Evolutionary conservation across 1,140 invertebrate genomes (phyloP).

Genomic region (Lanistes nyassanus): DNA sequence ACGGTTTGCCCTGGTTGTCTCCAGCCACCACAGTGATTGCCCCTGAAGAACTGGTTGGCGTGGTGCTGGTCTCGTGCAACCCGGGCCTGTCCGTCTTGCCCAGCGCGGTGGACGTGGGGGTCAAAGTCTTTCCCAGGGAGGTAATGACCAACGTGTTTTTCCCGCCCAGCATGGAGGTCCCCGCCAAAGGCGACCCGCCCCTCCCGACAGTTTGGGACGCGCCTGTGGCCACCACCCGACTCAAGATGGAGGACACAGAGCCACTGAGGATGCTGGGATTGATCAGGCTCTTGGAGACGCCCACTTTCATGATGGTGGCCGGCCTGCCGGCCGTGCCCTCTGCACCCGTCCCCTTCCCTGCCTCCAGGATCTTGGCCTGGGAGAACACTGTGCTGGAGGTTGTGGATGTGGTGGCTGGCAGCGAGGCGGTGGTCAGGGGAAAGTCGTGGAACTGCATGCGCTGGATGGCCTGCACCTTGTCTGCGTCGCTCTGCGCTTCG

Average conservation of each 20-base stretch:
- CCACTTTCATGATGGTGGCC: neutral
- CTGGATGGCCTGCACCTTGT: conserved; percentile 47
- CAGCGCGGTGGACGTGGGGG: conserved; percentile 7
- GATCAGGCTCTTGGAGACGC: conserved; percentile 27
- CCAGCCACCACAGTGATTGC: conserved; percentile 27
- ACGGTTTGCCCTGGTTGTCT: conserved; percentile 45
- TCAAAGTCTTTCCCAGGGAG: conserved; percentile 7
- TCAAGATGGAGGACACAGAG: conserved; percentile 13
- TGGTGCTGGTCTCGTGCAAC: neutral
- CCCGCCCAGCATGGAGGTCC: conserved; percentile 7
- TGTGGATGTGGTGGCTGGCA: conserved; percentile 20
- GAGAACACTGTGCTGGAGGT: neutral
- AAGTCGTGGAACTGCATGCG: conserved; percentile 58
- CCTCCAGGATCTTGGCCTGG: neutral
- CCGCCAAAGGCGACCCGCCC: conserved; percentile 4
- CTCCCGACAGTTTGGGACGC: neutral
- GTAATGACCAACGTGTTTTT: conserved; percentile 7
- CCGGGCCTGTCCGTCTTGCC: conserved; percentile 11
- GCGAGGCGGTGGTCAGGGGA: conserved; percentile 46
- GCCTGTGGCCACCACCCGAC: conserved; percentile 6
- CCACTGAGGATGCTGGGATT: neutral
- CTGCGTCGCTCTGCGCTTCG: conserved; percentile 25
- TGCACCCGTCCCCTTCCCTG: neutral
- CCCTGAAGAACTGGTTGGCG: neutral
- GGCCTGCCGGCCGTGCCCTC: neutral